Conservation (phyloP, 2,888 invertebrate species). For the Erebia epiphron region DNA sequence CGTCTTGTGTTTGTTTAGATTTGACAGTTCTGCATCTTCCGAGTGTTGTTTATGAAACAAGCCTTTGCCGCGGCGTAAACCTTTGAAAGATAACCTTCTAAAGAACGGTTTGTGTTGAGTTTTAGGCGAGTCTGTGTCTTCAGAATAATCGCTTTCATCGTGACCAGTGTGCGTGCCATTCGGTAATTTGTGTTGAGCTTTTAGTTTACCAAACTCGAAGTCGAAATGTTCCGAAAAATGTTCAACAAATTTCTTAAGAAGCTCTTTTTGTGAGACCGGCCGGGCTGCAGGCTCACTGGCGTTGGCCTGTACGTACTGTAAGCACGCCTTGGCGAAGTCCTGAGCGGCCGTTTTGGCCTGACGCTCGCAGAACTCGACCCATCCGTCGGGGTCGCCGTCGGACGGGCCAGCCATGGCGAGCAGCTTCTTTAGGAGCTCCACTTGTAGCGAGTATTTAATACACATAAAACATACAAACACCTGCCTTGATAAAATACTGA, state of each 20-base stretch:
- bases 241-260: conserved; percentile 92
- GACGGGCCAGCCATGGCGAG: conserved; percentile 82
- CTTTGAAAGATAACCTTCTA: conserved; percentile 93
- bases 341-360: conserved; percentile 93
- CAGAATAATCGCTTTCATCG: conserved; percentile 87
- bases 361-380: conserved; percentile 94
- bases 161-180: conserved; percentile 76
- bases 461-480: conserved; percentile 52
- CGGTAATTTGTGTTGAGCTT: conserved; percentile 71
- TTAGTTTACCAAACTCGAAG: conserved; percentile 85
- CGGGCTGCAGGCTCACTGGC: conserved; percentile 85
- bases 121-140: conserved; percentile 91
- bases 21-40: conserved; percentile 90
- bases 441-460: conserved; percentile 60
- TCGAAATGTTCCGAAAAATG: conserved; percentile 94
- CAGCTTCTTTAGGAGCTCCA: conserved; percentile 79
- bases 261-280: conserved; percentile 88
- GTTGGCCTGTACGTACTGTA: conserved; percentile 89
- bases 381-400: conserved; percentile 86
- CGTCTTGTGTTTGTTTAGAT: conserved; percentile 89
- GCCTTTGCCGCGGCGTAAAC: conserved; percentile 90
- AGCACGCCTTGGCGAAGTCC: conserved; percentile 94
- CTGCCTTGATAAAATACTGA: conserved; percentile 38
- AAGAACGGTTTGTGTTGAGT: conserved; percentile 92
- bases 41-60: conserved; percentile 95